Percentiles rank a stretch among this genome's conserved stretches.
phyloP scores from a whole-genome alignment of 1,140 invertebrate species.

The Phocides pigmalion region DNA sequence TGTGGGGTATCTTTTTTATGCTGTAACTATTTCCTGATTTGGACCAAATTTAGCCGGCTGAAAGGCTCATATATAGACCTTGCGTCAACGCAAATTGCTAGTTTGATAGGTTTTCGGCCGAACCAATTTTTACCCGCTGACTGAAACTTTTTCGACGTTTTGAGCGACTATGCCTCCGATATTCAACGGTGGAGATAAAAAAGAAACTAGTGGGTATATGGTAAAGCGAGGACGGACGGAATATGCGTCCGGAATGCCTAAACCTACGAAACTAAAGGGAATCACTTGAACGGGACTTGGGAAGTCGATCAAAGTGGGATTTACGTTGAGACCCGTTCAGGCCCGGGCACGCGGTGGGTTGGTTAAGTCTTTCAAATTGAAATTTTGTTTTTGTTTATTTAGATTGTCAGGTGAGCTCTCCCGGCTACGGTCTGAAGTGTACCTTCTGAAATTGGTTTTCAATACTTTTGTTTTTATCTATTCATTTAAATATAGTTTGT shows the following conservation, averaged over 20 bases:
- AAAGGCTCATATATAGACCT: constrained; percentile 15
- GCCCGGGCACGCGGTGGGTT: constrained; percentile 50
- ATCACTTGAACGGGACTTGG: constrained; percentile 59
- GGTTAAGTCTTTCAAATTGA: constrained; percentile 66
- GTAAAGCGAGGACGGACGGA: constrained; percentile 43
- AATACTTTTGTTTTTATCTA: constrained; percentile 36
- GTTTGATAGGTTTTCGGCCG: constrained; percentile 39
- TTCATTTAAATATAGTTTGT: constrained; percentile 34
- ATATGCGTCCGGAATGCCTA: constrained; percentile 54
- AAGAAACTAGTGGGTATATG: constrained; percentile 46
- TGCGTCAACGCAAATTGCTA: constrained; percentile 34
- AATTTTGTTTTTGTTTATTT: constrained; percentile 73
- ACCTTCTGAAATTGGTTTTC: constrained; percentile 36
- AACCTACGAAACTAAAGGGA: constrained; percentile 59
- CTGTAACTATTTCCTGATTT: constrained; percentile 5
- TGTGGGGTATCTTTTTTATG: constrained; percentile 28
- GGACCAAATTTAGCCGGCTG: not conserved
- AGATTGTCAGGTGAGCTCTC: constrained; percentile 57
- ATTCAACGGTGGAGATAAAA: constrained; percentile 32
- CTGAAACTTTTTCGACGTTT: constrained; percentile 41
- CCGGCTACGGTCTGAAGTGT: constrained; percentile 32
- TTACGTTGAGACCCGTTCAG: constrained; percentile 61
- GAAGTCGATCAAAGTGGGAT: constrained; percentile 78
- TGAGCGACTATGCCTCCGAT: constrained; percentile 37
- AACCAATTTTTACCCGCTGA: constrained; percentile 41